Conservation (phyloP, 2,113 vertebrate species). For the Terrapene triunguis region DNA sequence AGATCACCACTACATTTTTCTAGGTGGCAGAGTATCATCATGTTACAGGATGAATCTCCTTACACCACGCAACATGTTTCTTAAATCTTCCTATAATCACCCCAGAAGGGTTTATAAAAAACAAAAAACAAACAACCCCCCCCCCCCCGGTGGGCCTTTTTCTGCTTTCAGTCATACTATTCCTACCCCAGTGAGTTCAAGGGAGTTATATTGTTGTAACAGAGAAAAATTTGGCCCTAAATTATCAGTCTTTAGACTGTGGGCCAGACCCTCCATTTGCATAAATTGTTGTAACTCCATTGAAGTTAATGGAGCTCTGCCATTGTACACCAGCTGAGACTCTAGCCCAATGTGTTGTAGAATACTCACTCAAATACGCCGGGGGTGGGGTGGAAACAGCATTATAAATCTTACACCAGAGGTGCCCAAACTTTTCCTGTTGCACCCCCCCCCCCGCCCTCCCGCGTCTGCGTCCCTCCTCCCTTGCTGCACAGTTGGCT, state of each 20-base stretch:
- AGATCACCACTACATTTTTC: background rate
- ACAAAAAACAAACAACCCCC: no score
- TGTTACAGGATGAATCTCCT: background rate
- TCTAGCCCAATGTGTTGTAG: background rate
- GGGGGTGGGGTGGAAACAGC: no score
- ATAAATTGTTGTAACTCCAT: background rate
- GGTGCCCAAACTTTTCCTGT: background rate
- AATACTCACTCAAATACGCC: background rate
- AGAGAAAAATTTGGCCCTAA: background rate
- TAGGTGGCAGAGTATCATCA: background rate
- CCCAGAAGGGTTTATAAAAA: background rate
- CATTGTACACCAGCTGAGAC: background rate
- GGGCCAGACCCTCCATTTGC: background rate
- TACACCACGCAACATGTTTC: rapidly evolving
- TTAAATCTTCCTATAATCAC: background rate
- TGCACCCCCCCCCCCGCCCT: background rate
- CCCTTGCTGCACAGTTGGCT: no score
- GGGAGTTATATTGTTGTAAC: background rate
- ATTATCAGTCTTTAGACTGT: background rate
- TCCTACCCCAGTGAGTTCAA: background rate
- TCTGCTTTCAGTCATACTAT: background rate
- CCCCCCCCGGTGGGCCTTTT: background rate
- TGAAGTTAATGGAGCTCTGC: background rate
- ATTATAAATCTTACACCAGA: background rate
- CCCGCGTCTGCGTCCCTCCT: no score